Percentiles rank a stretch among this genome's conserved stretches.
phyloP scores from a whole-genome alignment of 2,888 invertebrate genomes.

The Meteorus colon region DNA sequence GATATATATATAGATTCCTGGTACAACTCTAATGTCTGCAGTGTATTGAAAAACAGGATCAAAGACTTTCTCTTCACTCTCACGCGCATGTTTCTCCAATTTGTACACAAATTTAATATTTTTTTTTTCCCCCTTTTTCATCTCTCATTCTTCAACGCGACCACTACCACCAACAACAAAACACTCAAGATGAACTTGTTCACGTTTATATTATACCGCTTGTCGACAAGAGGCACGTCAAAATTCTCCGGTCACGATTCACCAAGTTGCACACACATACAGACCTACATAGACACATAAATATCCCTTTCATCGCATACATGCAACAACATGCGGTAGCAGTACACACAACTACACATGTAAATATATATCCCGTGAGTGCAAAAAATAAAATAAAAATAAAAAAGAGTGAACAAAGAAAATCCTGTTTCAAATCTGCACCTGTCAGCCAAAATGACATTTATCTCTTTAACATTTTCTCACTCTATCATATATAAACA shows the following conservation, averaged over 20 bases:
- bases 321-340: not conserved
- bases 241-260: conserved; percentile 7
- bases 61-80: conserved; percentile 27
- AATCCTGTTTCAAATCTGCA: conserved; percentile 26
- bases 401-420: conserved; percentile 21
- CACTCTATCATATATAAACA: conserved; percentile 10
- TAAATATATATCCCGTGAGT: not conserved
- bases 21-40: not conserved
- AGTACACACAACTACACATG: not conserved
- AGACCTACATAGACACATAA: not conserved
- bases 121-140: not conserved
- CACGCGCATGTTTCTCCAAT: conserved; percentile 16
- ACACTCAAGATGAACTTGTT: conserved; percentile 16
- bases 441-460: conserved; percentile 31
- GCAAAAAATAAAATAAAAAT: conserved; percentile 10
- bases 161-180: conserved; percentile 6
- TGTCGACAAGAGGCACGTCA: conserved; percentile 15
- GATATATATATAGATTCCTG: conserved; percentile 11
- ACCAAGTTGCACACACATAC: not conserved
- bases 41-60: conserved; percentile 23
- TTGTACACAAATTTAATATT: conserved; percentile 15
- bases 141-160: not conserved
- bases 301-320: not conserved
- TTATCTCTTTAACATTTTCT: conserved; percentile 25
- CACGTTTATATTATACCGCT: conserved; percentile 16